Evolutionary conservation across 53 echinoderm and acorn worm genomes (phyloP), one percentile per base, ranked within the genome.

Genomic region (Luidia sarsii): DNA sequence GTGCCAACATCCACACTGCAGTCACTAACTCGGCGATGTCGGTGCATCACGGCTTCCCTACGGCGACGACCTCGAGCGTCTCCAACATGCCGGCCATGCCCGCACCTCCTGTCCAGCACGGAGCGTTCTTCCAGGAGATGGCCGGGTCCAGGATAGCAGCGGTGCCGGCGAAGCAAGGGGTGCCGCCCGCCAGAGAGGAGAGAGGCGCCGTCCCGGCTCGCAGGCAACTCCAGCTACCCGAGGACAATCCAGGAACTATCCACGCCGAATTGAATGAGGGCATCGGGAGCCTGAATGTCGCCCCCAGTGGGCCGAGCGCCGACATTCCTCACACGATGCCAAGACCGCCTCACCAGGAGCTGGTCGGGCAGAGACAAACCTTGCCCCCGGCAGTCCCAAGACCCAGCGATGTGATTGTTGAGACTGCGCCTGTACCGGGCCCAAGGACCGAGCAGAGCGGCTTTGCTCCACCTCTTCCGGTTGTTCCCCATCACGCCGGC

Each of bases 401-500:
- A 45, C 48, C 77, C 19, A 43, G 33, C 24, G 18, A 33, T 18
- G 11, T 41, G 11, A 11, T 41, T 7, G 45, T 48, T 57, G 51
- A 74, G 16, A 1, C 46, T 31, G 18, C 45, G 46, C 11, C 61
- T n/a, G 10, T 77, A n/a, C 32, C 77, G 20, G 20, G 3, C 10
- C 21, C 23, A 7, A 59, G 45, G n/a, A 10, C 62, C 9, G 60
- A 61, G 33, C 77, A 39, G 27, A 61, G 48, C 60, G 59, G 45
- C 11, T 77, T 60, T 36, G 61, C 31, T 2, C 77, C 77, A 33
- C 61, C 77, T 6, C 18, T 60, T 14, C 43, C 77, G 8, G 60
- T 77, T 23, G 61, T 77, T 8, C 77, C 77, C 48, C 77, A 77
- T 57, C 77, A 77, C 48, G 77, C 77, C 5, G 77, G 77, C 48